Evolutionary conservation across 1,140 invertebrate genomes (phyloP).

Genomic region (Ceratosolen solmsi): DNA sequence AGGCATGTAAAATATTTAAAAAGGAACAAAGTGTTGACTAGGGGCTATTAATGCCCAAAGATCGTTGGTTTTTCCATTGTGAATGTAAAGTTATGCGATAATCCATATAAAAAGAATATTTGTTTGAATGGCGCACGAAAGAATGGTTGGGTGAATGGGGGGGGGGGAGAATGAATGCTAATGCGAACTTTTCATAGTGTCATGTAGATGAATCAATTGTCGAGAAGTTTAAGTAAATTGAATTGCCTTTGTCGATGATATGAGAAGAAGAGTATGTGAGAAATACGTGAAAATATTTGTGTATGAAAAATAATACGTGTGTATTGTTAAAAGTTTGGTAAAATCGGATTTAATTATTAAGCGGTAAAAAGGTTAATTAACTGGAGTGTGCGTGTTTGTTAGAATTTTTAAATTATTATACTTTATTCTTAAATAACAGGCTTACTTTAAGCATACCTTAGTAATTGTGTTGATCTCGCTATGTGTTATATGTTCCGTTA

Average conservation of each 20-base stretch:
- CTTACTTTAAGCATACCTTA: constrained; percentile 24
- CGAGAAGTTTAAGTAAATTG: constrained; percentile 35
- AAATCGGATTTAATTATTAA: constrained; percentile 25
- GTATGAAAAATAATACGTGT: too few species aligned
- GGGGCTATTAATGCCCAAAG: not conserved
- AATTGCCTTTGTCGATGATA: constrained; percentile 50
- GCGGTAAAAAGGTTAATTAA: constrained; percentile 2
- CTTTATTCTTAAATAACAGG: constrained; percentile 25
- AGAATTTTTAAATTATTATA: constrained; percentile 38
- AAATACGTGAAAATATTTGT: constrained; percentile 9
- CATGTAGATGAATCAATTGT: constrained; percentile 30
- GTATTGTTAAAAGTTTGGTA: constrained; percentile 30
- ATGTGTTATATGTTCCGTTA: constrained; percentile 19
- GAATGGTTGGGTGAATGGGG: too few species aligned
- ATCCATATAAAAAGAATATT: not conserved
- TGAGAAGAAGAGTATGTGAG: constrained; percentile 38
- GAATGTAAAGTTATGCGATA: constrained; percentile 12
- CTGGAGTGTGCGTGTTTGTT: constrained; percentile 38
- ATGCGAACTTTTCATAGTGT: constrained; percentile 30
- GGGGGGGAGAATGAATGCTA: not conserved
- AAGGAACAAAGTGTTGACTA: constrained; percentile 21
- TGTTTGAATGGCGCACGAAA: not conserved
- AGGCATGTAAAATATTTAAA: constrained; percentile 38
- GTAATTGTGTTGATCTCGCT: constrained; percentile 42
- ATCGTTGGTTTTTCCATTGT: constrained; percentile 17